These are phyloP conservation scores for Penaeus indicus DNA, from an alignment of 1,140 invertebrate species.

Conservation along the genomic window DNA sequence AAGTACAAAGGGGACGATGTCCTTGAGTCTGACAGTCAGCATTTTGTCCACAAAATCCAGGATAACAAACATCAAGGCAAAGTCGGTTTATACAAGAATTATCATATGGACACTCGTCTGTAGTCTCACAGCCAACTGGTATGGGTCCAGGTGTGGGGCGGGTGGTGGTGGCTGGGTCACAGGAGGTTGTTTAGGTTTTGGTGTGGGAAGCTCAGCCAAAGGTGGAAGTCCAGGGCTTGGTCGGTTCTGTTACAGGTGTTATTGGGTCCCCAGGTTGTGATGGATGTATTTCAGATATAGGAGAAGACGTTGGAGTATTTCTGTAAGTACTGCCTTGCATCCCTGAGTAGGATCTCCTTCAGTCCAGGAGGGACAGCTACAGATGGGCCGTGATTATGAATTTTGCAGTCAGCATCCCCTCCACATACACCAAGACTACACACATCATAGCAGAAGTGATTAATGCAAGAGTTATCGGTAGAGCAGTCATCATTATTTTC, in stretches of 20 bases:
- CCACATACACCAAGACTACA: conserved; percentile 51
- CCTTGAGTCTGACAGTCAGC: conserved; percentile 75
- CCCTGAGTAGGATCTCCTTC: conserved; percentile 34
- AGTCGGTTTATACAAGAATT: conserved; percentile 67
- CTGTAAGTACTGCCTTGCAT: conserved; percentile 11
- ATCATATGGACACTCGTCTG: conserved; percentile 66
- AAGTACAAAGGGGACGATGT: conserved; percentile 83
- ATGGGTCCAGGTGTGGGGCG: conserved; percentile 29
- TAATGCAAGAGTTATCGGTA: conserved; percentile 43
- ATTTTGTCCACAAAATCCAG: conserved; percentile 67
- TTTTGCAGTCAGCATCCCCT: conserved; percentile 31
- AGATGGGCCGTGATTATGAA: conserved; percentile 33
- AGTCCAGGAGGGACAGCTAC: conserved; percentile 42
- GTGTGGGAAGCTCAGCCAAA: conserved; percentile 7
- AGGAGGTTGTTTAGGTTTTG: conserved; percentile 27
- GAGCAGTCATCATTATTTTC: conserved; percentile 76
- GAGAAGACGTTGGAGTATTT: conserved; percentile 33
- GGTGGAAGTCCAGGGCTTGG: conserved; percentile 23
- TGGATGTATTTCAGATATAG: conserved; percentile 24
- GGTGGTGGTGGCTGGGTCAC: conserved; percentile 27
- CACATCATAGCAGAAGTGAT: conserved; percentile 48
- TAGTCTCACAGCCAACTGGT: conserved; percentile 53
- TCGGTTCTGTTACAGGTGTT: conserved; percentile 18
- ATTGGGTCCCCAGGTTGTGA: conserved; percentile 44
- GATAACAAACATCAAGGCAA: conserved; percentile 68